Conservation (phyloP, 2,888 invertebrate species). For the Chesias legatella region DNA sequence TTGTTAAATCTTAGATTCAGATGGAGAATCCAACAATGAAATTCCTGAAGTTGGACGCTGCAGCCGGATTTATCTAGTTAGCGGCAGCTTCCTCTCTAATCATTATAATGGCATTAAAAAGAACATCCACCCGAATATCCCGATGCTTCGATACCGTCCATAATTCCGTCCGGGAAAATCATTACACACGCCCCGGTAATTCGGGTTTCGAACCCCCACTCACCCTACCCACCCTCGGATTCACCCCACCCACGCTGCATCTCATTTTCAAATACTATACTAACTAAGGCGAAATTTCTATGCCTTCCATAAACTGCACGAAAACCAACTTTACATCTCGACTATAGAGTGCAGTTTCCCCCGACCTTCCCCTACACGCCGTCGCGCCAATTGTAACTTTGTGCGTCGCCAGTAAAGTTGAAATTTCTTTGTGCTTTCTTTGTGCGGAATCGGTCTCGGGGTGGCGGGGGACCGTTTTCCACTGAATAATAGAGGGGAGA, state of each 20-base stretch:
- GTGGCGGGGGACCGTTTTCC: constrained; percentile 50
- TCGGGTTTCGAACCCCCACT: constrained; percentile 70
- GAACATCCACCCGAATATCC: constrained; percentile 45
- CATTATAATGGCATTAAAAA: constrained; percentile 49
- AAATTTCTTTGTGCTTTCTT: constrained; percentile 62
- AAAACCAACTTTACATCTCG: constrained; percentile 54
- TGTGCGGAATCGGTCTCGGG: constrained; percentile 40
- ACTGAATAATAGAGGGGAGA: constrained; percentile 75
- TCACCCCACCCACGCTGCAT: constrained; percentile 64
- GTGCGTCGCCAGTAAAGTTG: constrained; percentile 60
- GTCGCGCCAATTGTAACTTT: constrained; percentile 66
- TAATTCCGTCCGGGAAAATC: constrained; percentile 78
- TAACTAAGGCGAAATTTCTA: constrained; percentile 60
- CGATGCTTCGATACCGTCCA: constrained; percentile 70
- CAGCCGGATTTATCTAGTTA: constrained; percentile 29
- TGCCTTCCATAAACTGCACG: constrained; percentile 41
- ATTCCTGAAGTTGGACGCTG: constrained; percentile 1
- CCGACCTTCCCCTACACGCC: constrained; percentile 17
- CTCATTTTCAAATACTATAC: constrained; percentile 77
- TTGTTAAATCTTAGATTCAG: too few relatives aligned
- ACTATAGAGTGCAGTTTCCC: constrained; percentile 45
- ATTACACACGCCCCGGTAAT: constrained; percentile 79
- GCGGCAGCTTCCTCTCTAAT: constrained; percentile 40
- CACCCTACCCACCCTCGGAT: constrained; percentile 25
- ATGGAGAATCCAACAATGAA: constrained; percentile 7